A percentile compares a stretch with the other conserved stretches of the same genome.
Evolutionary conservation across 2,888 invertebrate genomes (phyloP).

Genomic region (Lampropteryx suffumata): DNA sequence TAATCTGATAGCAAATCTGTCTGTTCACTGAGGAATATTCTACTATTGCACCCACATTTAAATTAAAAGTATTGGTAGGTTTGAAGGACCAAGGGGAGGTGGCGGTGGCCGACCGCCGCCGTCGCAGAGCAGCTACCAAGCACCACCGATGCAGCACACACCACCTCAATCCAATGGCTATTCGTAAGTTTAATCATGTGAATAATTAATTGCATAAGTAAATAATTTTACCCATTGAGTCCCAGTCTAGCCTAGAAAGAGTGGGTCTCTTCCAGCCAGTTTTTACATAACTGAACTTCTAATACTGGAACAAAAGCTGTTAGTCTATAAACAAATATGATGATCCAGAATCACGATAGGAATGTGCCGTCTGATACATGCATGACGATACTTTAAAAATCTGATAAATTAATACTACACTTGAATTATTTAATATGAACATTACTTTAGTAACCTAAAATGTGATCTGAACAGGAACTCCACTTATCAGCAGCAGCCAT

Average conservation of each 20-base stretch:
- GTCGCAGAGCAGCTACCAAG: conserved; percentile 55
- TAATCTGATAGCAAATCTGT: conserved; percentile 47
- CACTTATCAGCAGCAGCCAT: conserved; percentile 68
- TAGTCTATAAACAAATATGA: conserved; percentile 52
- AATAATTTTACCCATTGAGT: no score
- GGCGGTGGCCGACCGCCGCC: conserved; percentile 57
- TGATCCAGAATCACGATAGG: conserved; percentile 77
- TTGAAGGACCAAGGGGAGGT: conserved; percentile 65
- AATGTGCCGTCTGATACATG: conserved; percentile 82
- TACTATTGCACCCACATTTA: neutral
- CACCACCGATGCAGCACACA: conserved; percentile 53
- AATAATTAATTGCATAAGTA: no score
- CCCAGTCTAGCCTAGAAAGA: no score
- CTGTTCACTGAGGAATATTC: neutral
- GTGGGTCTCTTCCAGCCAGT: no score
- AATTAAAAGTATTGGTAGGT: conserved; percentile 42
- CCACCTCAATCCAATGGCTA: conserved; percentile 66
- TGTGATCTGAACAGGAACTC: conserved; percentile 54
- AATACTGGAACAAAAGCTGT: no score
- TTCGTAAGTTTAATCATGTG: conserved; percentile 49
- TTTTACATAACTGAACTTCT: no score
- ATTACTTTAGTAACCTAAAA: neutral
- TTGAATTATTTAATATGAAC: neutral
- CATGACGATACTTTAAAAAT: conserved; percentile 61
- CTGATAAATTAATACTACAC: conserved; percentile 45